These are phyloP conservation scores for Synergus umbraculus DNA, from an alignment of 2,888 invertebrate genomes.

Conservation along the genomic window DNA sequence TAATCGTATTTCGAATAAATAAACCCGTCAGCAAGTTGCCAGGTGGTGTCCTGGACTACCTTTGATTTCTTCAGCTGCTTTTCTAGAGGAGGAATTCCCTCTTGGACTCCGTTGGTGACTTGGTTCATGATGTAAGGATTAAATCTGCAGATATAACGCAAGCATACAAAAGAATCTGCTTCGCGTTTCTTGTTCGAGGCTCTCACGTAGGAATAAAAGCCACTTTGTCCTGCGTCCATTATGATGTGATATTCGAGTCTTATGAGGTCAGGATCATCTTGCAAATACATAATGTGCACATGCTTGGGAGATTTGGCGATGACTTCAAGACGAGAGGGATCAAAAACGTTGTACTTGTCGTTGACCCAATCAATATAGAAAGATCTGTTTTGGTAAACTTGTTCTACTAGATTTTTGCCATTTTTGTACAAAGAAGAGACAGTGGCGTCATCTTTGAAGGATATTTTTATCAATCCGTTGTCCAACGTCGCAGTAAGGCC, in stretches of 20 bases:
- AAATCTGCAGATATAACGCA: not conserved
- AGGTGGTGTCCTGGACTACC: not conserved
- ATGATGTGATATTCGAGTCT: not conserved
- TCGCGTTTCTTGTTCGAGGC: not conserved
- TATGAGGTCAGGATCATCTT: not conserved
- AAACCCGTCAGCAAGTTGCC: not conserved
- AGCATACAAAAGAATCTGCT: not conserved
- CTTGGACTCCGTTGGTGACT: not conserved
- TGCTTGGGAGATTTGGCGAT: not conserved
- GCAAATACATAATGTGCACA: not conserved
- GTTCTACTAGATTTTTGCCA: not conserved
- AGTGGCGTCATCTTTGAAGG: not conserved
- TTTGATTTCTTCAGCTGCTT: no score
- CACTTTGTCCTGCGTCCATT: not conserved
- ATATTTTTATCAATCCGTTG: not conserved
- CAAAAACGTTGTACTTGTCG: accelerated
- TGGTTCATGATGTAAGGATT: not conserved
- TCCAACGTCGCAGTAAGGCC: not conserved
- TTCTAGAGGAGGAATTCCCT: not conserved
- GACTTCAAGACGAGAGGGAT: not conserved
- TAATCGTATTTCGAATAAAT: not conserved
- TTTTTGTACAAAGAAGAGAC: not conserved
- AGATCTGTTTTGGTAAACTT: accelerated
- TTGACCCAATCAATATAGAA: not conserved
- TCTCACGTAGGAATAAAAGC: accelerated